Evolutionary conservation across 2,113 vertebrate species (phyloP).

Genomic region (Thymallus thymallus): DNA sequence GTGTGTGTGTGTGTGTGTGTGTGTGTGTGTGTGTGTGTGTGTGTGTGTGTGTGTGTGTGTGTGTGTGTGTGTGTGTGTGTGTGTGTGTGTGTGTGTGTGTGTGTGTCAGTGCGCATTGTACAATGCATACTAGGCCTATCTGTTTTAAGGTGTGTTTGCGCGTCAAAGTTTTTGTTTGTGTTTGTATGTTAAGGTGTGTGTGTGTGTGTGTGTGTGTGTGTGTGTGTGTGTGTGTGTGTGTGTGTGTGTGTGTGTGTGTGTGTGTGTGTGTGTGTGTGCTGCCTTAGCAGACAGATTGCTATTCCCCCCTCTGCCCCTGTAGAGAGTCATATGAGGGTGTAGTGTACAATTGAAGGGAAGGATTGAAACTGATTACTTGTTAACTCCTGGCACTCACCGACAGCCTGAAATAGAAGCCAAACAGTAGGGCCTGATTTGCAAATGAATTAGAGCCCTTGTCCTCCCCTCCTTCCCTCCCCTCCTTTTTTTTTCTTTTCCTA

Average conservation of each 20-base stretch:
- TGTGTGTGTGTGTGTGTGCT: not conserved
- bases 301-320: not conserved
- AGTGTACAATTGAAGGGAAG: constrained; percentile 89
- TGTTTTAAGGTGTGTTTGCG: too few species aligned
- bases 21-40: too few species aligned
- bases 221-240: not conserved
- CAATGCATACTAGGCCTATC: too few species aligned
- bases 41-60: too few species aligned
- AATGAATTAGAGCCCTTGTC: constrained; percentile 87
- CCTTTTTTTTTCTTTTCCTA: constrained; percentile 40
- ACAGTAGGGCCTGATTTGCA: constrained; percentile 96
- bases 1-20: too few species aligned
- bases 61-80: too few species aligned
- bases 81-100: too few species aligned
- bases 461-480: constrained; percentile 44
- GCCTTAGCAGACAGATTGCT: too few species aligned
- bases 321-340: constrained; percentile 5
- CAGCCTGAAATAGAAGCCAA: constrained; percentile 91
- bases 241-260: not conserved
- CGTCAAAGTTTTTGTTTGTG: too few species aligned
- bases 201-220: not conserved
- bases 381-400: constrained; percentile 98
- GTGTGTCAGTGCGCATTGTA: too few species aligned
- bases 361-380: constrained; percentile 99
- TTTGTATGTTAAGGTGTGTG: too few species aligned